Percentiles rank a stretch among this genome's conserved stretches.
Evolutionary conservation across 2,797 vertebrate genomes (phyloP).

Genomic region (Poeciliopsis paucimaculata): DNA sequence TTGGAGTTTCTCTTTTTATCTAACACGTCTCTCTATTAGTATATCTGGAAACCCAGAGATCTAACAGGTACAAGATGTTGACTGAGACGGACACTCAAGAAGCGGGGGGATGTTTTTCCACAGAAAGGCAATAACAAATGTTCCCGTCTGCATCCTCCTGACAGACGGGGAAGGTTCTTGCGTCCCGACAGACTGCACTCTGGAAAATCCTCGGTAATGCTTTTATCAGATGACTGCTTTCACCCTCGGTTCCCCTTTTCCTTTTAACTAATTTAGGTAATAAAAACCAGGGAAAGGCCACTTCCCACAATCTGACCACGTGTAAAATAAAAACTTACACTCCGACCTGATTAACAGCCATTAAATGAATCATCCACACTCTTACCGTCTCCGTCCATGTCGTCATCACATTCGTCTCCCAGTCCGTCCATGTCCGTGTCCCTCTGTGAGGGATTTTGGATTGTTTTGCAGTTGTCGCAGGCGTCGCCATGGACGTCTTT

Average conservation of each 20-base stretch:
- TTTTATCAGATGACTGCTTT: slow-evolving; percentile 46
- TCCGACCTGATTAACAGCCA: not conserved
- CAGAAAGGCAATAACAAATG: slow-evolving; percentile 39
- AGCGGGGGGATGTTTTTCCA: slow-evolving; percentile 56
- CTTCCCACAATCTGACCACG: slow-evolving; percentile 7
- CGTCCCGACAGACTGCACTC: slow-evolving; percentile 38
- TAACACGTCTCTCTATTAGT: slow-evolving; percentile 36
- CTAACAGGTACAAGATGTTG: slow-evolving; percentile 34
- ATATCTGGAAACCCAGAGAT: slow-evolving; percentile 44
- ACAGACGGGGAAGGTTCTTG: slow-evolving; percentile 24
- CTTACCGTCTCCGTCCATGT: slow-evolving; percentile 96
- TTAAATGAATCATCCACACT: slow-evolving; percentile 1
- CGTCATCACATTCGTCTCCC: slow-evolving; percentile 95
- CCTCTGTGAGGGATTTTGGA: slow-evolving; percentile 90
- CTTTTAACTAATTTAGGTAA: slow-evolving; percentile 41
- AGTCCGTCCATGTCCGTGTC: slow-evolving; percentile 93
- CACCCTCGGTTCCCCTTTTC: slow-evolving; percentile 26
- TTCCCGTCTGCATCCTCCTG: slow-evolving; percentile 26
- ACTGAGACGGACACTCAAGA: not conserved
- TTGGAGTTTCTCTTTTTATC: slow-evolving; percentile 43
- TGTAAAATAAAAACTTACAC: slow-evolving; percentile 13
- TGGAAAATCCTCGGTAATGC: slow-evolving; percentile 31
- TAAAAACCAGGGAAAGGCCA: slow-evolving; percentile 29
- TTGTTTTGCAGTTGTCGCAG: slow-evolving; percentile 90
- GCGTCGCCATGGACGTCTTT: slow-evolving; percentile 92